Base-by-base conservation (phyloP, 1,140 invertebrate genomes). In the Chironomus striatipennis region DNA sequence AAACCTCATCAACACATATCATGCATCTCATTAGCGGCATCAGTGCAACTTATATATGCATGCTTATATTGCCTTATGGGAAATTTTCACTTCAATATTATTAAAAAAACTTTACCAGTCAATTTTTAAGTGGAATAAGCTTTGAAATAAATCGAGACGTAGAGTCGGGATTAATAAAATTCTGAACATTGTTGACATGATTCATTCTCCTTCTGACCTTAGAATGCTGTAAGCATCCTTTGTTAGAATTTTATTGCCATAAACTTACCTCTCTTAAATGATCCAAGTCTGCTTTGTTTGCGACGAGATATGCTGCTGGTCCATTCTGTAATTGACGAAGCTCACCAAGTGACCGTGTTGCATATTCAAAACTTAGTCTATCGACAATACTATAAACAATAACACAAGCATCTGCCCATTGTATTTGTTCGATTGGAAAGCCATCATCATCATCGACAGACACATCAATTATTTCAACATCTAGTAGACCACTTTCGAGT, bases 311-410 rank as follows among this genome's bases (percentile, higher is more conserved):
- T 2, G 88, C 86, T 0, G 90, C 87, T 15, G 88, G 86, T 77
- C 85, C 82, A 43, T 81, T 77, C 67, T 86, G 81, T 74, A 78
- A 74, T 9, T 81, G 73, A 70, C 85, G 83, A 7, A 92, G 83
- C 73, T 85, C 84, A 34, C 86, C 85, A 67, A 91, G 79, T 24
- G 88, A 85, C 78, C 89, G 85, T 3, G 85, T 80, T 2, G 90
- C 90, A 78, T 91, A 90, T 70, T 87, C 84, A 77, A 92, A 91
- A 75, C 89, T 90, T 76, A 84, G 83, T 75, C 87, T 83, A 78
- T 92, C 90, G 6, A 90, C 92, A 75, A 93, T 90, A 76, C 90
- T 90, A 82, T 93, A 93, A 42, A 92, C 90, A n/a, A 93, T 85
- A 6, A 92, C 82, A 79, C 89, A 91, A 5, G 89, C 91, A 79